A percentile compares a stretch with the other conserved stretches of the same genome.
phyloP scores from a whole-genome alignment of 2,888 invertebrate genomes.

The Orthonevra nobilis region DNA sequence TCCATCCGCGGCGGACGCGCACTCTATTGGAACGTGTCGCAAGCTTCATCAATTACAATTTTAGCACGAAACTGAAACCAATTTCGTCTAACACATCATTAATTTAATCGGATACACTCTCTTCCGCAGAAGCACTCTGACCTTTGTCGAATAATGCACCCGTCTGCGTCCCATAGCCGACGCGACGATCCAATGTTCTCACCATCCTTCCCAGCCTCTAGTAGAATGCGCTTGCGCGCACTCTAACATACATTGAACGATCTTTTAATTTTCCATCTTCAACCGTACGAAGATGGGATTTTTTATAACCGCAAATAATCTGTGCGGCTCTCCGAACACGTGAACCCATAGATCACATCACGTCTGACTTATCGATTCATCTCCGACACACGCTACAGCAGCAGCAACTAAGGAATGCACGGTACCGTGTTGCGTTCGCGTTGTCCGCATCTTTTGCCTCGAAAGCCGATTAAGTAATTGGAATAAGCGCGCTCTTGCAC shows the following conservation, averaged over 20 bases:
- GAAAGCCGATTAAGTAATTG: constrained; percentile 68
- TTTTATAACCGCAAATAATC: constrained; percentile 69
- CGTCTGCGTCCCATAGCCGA: too few species aligned
- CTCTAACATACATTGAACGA: constrained; percentile 7
- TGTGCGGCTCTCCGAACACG: constrained; percentile 49
- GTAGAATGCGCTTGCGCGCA: too few species aligned
- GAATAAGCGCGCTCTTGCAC: constrained; percentile 58
- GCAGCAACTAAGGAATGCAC: constrained; percentile 4
- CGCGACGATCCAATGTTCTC: too few species aligned
- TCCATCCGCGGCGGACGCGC: too few species aligned
- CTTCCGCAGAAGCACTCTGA: constrained; percentile 71
- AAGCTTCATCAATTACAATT: constrained; percentile 61
- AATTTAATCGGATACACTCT: constrained; percentile 70
- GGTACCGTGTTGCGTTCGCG: constrained; percentile 16
- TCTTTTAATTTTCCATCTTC: constrained; percentile 64
- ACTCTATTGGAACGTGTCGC: too few species aligned
- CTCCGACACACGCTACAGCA: constrained; percentile 63
- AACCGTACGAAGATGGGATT: constrained; percentile 21
- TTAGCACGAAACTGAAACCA: constrained; percentile 70
- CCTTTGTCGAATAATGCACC: constrained; percentile 61
- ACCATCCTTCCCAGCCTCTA: constrained; percentile 12
- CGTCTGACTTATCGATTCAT: constrained; percentile 70
- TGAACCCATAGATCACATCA: constrained; percentile 70
- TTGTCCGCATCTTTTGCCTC: constrained; percentile 38
- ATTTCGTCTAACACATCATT: constrained; percentile 70